Conservation (phyloP, 2,888 invertebrate genomes). For the Hyposoter didymator region DNA sequence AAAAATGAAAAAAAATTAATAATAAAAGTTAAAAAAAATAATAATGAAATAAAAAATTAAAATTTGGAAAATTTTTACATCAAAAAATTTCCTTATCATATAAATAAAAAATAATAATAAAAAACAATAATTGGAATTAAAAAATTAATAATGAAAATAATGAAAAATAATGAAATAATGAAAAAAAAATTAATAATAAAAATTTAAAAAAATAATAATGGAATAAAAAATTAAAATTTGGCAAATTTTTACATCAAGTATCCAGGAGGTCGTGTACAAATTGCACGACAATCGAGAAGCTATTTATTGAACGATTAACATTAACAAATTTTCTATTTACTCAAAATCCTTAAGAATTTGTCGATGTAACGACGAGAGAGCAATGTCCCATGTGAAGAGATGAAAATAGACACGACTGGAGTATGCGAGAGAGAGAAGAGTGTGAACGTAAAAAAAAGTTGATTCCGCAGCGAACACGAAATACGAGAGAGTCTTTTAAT, state of each 20-base stretch:
- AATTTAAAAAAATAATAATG: background rate
- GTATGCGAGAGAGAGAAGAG: background rate
- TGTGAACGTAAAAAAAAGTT: background rate
- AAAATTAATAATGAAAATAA: too few species aligned
- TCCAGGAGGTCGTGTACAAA: too few species aligned
- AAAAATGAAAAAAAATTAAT: too few species aligned
- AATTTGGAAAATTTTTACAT: too few species aligned
- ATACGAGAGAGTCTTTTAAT: constrained; percentile 40
- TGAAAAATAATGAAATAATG: background rate
- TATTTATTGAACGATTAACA: constrained; percentile 22
- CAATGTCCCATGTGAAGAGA: background rate
- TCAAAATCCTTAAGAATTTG: background rate
- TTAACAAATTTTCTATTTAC: background rate
- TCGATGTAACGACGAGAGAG: background rate
- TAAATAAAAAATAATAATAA: too few species aligned
- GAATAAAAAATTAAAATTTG: constrained; percentile 11
- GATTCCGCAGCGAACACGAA: background rate
- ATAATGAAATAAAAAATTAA: too few species aligned
- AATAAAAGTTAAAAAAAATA: too few species aligned
- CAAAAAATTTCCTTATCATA: too few species aligned
- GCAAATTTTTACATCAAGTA: too few species aligned
- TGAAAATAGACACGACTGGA: background rate
- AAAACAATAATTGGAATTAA: too few species aligned
- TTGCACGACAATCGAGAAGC: too few species aligned
- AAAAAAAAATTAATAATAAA: too few species aligned